Base-by-base conservation (phyloP, 2,888 invertebrate genomes). In the Synanthedon andrenaeformis region DNA sequence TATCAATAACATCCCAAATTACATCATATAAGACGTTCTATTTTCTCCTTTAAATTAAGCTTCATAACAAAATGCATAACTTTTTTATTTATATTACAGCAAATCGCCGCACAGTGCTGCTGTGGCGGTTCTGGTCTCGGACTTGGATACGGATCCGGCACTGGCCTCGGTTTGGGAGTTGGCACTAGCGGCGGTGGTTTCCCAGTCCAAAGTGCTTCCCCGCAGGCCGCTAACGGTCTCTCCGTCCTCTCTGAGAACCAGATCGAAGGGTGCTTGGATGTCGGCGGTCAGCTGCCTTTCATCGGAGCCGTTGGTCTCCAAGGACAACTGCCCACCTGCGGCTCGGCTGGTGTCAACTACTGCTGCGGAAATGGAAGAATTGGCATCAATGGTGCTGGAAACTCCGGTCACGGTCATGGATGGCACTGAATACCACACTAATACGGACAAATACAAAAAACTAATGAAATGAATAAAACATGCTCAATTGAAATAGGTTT, bases 221-320 rank as follows among this genome's bases (percentile, higher is more conserved):
- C 70, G 0, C 66, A 70, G 17, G 56, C 64, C 3, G 71, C 75
- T 0, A 61, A 63, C n/a, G 78, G 79, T 3, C 58, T 77, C 3
- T 59, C 59, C 3, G 60, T 75, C 0, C 54, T 65, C 2, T 67
- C 74, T 10, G 75, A 76, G 41, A 68, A 70, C 48, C 57, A 65
- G 14, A 61, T 74, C 1, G 69, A 72, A 52, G 76, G 76, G 0
- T 57, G 63, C 3, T 52, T 75, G 14, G 57, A 61, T 3, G 65
- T 74, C 0, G 59, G 57, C 51, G 76, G 80, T 50, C 67, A 76
- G 42, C 53, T 75, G 17, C 76, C 76, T 1, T 75, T 79, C 65
- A 45, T 76, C 5, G 70, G 70, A 3, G 67, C 74, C 4, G 72
- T 73, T 0, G 66, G 65, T 42, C 55, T 72, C 3, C 72, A 69